Conservation (phyloP, 2,888 invertebrate species). For the Monoplex corrugatus region DNA sequence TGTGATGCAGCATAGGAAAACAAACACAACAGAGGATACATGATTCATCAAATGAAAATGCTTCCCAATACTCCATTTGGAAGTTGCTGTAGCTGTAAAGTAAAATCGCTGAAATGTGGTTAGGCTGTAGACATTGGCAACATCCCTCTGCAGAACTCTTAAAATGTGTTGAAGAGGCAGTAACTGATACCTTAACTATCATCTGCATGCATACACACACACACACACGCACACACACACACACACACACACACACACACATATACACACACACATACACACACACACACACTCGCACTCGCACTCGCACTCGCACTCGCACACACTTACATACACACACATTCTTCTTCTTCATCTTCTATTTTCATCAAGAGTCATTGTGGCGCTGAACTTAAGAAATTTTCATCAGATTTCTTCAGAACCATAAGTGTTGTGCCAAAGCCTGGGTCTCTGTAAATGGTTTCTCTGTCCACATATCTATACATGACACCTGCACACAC, state of each 20-base stretch:
- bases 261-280: not conserved
- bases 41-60: not conserved
- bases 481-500: not conserved
- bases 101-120: too few relatives aligned
- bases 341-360: not conserved
- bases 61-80: too few relatives aligned
- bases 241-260: not conserved
- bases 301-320: not conserved
- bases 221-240: not conserved
- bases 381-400: too few relatives aligned
- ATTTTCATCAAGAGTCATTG: too few relatives aligned
- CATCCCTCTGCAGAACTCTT: not conserved
- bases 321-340: not conserved
- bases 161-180: not conserved
- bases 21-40: not conserved
- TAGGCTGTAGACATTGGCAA: not conserved
- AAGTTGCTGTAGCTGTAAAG: too few relatives aligned
- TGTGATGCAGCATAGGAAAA: too few relatives aligned
- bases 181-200: not conserved
- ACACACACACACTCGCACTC: not conserved
- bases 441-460: too few relatives aligned
- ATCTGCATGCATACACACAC: not conserved
- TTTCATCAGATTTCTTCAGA: too few relatives aligned
- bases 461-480: not conserved
- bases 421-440: too few relatives aligned